Evolutionary conservation across 1,140 invertebrate species (phyloP).

Genomic region (Lasioglossum baleicum): DNA sequence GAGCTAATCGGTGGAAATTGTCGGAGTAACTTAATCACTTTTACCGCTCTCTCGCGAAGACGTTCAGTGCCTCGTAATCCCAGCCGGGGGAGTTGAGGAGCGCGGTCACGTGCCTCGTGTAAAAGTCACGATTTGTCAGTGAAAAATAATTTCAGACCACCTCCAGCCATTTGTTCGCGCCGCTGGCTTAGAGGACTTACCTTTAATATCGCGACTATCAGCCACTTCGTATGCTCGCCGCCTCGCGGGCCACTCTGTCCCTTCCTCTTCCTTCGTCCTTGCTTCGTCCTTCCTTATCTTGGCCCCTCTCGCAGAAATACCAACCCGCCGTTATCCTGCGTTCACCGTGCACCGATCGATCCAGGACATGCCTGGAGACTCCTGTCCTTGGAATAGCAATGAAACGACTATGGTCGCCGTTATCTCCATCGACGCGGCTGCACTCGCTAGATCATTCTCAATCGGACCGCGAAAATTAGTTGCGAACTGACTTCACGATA

Average conservation of each 20-base stretch:
- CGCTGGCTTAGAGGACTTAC: slow-evolving; percentile 50
- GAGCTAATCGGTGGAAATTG: not conserved
- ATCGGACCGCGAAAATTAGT: too few species aligned
- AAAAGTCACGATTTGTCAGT: not conserved
- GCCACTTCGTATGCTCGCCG: slow-evolving; percentile 58
- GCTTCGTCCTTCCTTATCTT: slow-evolving; percentile 11
- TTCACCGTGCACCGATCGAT: not conserved
- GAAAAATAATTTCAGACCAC: slow-evolving; percentile 57
- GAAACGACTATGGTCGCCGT: not conserved
- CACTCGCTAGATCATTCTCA: too few species aligned
- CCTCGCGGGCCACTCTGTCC: slow-evolving; percentile 19
- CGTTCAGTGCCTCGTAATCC: not conserved
- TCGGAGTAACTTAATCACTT: not conserved
- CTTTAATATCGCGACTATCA: slow-evolving; percentile 57
- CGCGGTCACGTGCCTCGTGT: not conserved
- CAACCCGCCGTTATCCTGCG: not conserved
- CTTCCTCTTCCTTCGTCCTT: slow-evolving; percentile 1
- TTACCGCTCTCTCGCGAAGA: not conserved
- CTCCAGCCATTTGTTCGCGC: slow-evolving; percentile 49
- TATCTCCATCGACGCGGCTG: too few species aligned
- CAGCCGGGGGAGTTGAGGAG: not conserved
- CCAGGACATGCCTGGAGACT: not conserved
- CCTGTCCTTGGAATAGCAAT: not conserved
- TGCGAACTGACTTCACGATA: too few species aligned
- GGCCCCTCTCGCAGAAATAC: not conserved